Conservation (phyloP, 2,888 invertebrate genomes). For the Phytoseiulus persimilis region DNA sequence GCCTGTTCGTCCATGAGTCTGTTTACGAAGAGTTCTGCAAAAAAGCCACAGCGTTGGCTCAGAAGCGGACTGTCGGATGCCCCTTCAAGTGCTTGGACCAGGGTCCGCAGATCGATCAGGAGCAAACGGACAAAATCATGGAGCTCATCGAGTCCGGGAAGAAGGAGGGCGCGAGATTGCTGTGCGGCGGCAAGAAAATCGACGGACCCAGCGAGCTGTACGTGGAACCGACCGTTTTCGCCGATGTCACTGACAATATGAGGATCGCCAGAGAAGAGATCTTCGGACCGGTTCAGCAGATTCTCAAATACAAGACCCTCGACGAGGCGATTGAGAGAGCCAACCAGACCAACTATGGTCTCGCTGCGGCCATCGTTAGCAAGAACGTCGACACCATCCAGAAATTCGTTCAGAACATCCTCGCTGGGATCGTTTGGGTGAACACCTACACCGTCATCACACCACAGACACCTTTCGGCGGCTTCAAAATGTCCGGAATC, state of each 20-base stretch:
- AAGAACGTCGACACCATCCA: conserved; percentile 68
- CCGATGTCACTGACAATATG: conserved; percentile 50
- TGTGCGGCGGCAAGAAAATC: conserved; percentile 48
- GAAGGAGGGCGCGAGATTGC: conserved; percentile 50
- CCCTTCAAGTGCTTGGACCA: conserved; percentile 48
- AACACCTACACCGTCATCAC: conserved; percentile 50
- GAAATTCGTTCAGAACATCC: conserved; percentile 63
- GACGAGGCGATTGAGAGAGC: conserved; percentile 72
- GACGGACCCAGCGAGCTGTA: conserved; percentile 49
- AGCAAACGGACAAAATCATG: conserved; percentile 50
- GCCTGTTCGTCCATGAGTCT: conserved; percentile 52
- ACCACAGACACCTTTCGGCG: conserved; percentile 76
- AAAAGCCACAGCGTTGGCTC: conserved; percentile 46
- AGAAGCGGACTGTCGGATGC: conserved; percentile 48
- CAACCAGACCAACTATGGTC: conserved; percentile 68
- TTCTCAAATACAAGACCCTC: conserved; percentile 51
- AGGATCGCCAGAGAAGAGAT: conserved; percentile 51
- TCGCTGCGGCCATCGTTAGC: conserved; percentile 74
- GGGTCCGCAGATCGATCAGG: conserved; percentile 49
- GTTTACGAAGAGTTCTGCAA: conserved; percentile 53
- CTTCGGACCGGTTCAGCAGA: conserved; percentile 52
- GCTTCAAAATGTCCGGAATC: conserved; percentile 71
- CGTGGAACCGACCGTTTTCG: conserved; percentile 50
- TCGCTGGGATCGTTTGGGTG: conserved; percentile 51
- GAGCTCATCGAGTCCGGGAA: conserved; percentile 49